phyloP scores from a whole-genome alignment of 2,888 invertebrate genomes.

The Acanthopleura granulata region DNA sequence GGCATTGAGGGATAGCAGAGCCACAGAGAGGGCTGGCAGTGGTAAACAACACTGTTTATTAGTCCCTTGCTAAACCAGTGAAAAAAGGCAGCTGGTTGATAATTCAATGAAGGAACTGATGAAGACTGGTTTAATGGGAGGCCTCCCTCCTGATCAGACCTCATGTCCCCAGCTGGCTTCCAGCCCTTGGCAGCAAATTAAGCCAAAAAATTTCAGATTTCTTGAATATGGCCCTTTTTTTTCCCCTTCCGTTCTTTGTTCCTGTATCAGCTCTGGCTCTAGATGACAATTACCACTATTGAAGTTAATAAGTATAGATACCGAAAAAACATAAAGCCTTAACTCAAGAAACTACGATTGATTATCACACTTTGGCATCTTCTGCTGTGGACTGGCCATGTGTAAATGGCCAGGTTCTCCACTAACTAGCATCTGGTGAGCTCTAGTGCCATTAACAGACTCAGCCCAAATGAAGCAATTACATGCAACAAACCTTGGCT shows the following conservation, averaged over 20 bases:
- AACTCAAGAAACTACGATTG: no score
- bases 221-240: not conserved
- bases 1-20: not conserved
- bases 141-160: slow-evolving; percentile 3
- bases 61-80: slow-evolving; percentile 12
- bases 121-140: not conserved
- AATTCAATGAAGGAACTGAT: slow-evolving; percentile 2
- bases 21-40: not conserved
- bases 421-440: no score
- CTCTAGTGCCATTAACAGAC: no score
- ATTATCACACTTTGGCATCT: no score
- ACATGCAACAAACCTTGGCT: no score
- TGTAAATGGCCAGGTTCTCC: no score
- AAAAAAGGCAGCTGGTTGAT: slow-evolving; percentile 10
- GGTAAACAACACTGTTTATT: slow-evolving; percentile 8
- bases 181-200: not conserved
- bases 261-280: not conserved
- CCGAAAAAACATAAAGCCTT: no score
- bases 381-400: no score
- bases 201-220: not conserved
- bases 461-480: no score
- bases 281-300: not conserved
- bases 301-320: slow-evolving; percentile 1
- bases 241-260: not conserved
- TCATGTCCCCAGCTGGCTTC: not conserved